These are phyloP conservation scores for Oligia strigilis DNA, from an alignment of 2,888 invertebrate species.

Conservation along the genomic window DNA sequence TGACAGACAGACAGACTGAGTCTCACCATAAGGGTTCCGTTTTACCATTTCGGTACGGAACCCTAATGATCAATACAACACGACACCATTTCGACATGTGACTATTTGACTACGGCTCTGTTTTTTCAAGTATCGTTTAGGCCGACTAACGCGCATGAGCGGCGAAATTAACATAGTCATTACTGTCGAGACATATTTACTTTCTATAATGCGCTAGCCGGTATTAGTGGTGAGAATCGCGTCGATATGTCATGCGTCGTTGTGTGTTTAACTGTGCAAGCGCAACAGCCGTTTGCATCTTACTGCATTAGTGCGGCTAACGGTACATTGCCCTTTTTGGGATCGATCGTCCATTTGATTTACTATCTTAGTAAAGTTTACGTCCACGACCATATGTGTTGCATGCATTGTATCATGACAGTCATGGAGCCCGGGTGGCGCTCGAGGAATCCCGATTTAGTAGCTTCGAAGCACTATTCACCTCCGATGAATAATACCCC, in stretches of 20 bases:
- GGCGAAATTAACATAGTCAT: constrained; percentile 74
- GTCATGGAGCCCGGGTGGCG: constrained; percentile 23
- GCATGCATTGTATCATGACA: constrained; percentile 49
- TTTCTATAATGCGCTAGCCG: constrained; percentile 72
- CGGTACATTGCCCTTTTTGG: constrained; percentile 81
- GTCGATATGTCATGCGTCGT: constrained; percentile 72
- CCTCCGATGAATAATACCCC: constrained; percentile 41
- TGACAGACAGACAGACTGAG: too few relatives aligned
- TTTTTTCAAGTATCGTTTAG: constrained; percentile 67
- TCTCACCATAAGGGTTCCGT: too few relatives aligned
- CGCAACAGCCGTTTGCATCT: constrained; percentile 79
- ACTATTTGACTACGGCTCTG: constrained; percentile 58
- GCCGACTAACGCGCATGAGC: constrained; percentile 65
- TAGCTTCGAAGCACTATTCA: constrained; percentile 34
- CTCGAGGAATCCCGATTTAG: constrained; percentile 46
- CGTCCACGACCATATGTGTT: constrained; percentile 61
- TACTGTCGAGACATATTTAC: constrained; percentile 74
- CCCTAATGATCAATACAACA: constrained; percentile 2
- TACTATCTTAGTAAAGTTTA: constrained; percentile 67
- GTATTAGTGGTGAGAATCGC: constrained; percentile 69
- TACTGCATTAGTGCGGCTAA: constrained; percentile 78
- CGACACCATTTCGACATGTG: constrained; percentile 38
- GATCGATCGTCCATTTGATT: constrained; percentile 75
- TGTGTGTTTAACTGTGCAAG: constrained; percentile 77
- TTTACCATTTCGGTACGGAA: too few relatives aligned